Percentiles rank a stretch among this genome's conserved stretches.
These are phyloP conservation scores for Stenchaetothrips biformis DNA, from an alignment of 2,888 invertebrate genomes.

Conservation along the genomic window DNA sequence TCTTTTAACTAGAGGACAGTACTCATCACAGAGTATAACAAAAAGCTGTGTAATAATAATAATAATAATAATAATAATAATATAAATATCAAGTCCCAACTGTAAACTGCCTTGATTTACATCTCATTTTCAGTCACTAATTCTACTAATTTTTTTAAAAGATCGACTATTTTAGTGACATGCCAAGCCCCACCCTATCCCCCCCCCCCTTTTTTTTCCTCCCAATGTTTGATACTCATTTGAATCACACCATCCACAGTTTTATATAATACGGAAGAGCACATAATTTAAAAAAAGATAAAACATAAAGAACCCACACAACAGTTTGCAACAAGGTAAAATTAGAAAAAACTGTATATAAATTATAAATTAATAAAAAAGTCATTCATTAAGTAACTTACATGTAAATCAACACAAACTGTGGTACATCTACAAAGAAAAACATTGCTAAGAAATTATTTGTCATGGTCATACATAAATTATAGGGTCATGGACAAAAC, in stretches of 20 bases:
- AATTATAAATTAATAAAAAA: not conserved
- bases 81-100: not conserved
- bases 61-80: not conserved
- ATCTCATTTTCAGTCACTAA: not conserved
- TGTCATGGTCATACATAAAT: slow-evolving; percentile 1
- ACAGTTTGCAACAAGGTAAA: not conserved
- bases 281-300: not conserved
- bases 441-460: not conserved
- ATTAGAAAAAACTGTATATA: not conserved
- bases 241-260: not conserved
- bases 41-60: not conserved
- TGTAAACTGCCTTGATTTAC: too few relatives aligned
- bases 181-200: not conserved
- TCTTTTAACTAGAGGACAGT: not conserved
- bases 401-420: too few relatives aligned
- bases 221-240: not conserved
- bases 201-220: not conserved
- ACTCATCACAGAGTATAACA: not conserved
- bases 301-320: not conserved
- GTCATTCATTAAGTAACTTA: too few relatives aligned
- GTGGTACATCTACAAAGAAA: not conserved
- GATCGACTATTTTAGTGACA: not conserved
- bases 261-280: not conserved
- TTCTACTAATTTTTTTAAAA: not conserved
- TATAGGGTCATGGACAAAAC: not conserved